Evolutionary conservation across 2,113 vertebrate genomes (phyloP).

Genomic region (Caloenas nicobarica): DNA sequence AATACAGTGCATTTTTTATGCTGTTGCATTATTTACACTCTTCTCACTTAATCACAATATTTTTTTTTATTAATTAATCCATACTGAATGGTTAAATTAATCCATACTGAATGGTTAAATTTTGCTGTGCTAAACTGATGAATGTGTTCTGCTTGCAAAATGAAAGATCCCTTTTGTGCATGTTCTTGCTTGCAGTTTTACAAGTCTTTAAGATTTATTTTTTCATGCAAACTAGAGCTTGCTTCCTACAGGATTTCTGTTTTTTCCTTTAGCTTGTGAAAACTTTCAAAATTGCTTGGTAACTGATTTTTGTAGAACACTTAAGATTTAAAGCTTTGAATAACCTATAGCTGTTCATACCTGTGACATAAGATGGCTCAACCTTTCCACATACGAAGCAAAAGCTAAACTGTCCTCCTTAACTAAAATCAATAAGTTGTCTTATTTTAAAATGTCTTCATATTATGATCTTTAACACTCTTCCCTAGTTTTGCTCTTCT

Average conservation of each 20-base stretch:
- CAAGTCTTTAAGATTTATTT: constrained; percentile 43
- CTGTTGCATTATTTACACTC: constrained; percentile 48
- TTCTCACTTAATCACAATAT: constrained; percentile 62
- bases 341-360: neutral
- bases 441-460: neutral
- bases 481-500: neutral
- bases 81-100: constrained; percentile 64
- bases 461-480: neutral
- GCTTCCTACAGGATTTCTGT: constrained; percentile 77
- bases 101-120: constrained; percentile 67
- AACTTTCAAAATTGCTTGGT: neutral
- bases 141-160: constrained; percentile 67
- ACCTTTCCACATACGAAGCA: neutral
- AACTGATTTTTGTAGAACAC: neutral
- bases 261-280: neutral
- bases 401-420: neutral
- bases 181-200: constrained; percentile 70
- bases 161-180: constrained; percentile 58
- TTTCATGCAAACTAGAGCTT: constrained; percentile 69
- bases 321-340: neutral
- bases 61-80: constrained; percentile 70
- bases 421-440: neutral
- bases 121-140: constrained; percentile 53
- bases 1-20: constrained; percentile 38
- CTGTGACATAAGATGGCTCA: neutral